A percentile compares a stretch with the other conserved stretches of the same genome.
Conservation (phyloP, 2,888 invertebrate genomes). For the Phaedon cochleariae region DNA sequence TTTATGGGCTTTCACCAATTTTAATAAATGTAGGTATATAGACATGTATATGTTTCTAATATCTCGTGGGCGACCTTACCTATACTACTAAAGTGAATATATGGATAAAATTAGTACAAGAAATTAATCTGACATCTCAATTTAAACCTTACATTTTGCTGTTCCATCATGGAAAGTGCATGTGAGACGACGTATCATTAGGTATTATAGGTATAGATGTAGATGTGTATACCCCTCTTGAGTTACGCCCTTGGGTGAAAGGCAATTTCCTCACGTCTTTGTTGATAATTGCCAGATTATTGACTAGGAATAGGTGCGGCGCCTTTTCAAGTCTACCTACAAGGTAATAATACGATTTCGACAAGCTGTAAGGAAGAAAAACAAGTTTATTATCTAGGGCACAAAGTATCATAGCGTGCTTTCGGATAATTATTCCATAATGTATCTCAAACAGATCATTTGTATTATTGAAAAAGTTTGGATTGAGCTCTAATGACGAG, state of each 20-base stretch:
- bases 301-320: conserved; percentile 26
- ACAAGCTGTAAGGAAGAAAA: conserved; percentile 31
- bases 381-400: conserved; percentile 25
- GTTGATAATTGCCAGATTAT: conserved; percentile 39
- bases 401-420: conserved; percentile 19
- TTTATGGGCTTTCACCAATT: too few relatives aligned
- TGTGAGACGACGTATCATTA: too few relatives aligned
- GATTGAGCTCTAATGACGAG: neutral
- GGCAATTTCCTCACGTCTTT: conserved; percentile 47
- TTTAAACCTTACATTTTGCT: neutral
- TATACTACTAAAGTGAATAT: too few relatives aligned
- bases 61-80: too few relatives aligned
- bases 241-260: conserved; percentile 19
- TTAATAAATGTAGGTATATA: too few relatives aligned
- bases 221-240: too few relatives aligned
- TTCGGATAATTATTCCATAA: conserved; percentile 11
- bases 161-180: neutral
- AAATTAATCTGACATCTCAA: neutral
- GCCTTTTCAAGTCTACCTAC: conserved; percentile 22
- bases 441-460: neutral
- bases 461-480: conserved; percentile 5
- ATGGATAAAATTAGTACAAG: too few relatives aligned
- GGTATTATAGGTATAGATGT: too few relatives aligned
- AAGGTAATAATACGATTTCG: conserved; percentile 29
- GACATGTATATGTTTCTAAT: too few relatives aligned